Conservation (phyloP, 2,888 invertebrate species). For the Melinaea marsaeus region DNA sequence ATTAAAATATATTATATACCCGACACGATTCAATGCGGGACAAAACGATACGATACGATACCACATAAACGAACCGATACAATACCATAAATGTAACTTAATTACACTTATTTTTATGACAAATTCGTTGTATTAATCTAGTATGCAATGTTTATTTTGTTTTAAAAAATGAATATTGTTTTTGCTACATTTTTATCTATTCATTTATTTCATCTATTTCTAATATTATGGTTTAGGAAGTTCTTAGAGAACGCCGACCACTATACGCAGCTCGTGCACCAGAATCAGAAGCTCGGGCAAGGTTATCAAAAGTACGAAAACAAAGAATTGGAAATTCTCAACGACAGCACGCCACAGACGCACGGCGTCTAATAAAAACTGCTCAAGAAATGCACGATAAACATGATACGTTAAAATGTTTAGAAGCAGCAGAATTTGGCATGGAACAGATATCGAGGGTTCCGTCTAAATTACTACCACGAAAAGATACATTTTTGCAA, state of each 20-base stretch:
- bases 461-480: slow-evolving; percentile 52
- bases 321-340: slow-evolving; percentile 54
- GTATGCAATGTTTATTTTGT: too few species aligned
- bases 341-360: slow-evolving; percentile 55
- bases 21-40: background rate
- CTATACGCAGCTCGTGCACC: slow-evolving; percentile 61
- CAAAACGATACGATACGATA: background rate
- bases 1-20: too few species aligned
- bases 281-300: slow-evolving; percentile 51
- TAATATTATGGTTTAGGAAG: slow-evolving; percentile 41
- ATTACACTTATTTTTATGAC: too few species aligned
- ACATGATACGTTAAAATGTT: slow-evolving; percentile 56
- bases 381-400: slow-evolving; percentile 46
- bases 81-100: too few species aligned
- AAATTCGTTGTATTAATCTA: too few species aligned
- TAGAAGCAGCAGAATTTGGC: slow-evolving; percentile 64
- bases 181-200: too few species aligned
- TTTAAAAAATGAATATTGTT: background rate
- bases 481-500: slow-evolving; percentile 61
- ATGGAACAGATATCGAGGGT: slow-evolving; percentile 64
- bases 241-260: slow-evolving; percentile 62
- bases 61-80: background rate
- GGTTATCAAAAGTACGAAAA: slow-evolving; percentile 54
- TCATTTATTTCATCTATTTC: background rate
- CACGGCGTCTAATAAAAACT: slow-evolving; percentile 53